These are phyloP conservation scores for Artibeus jamaicensis DNA, from an alignment of 2,797 vertebrate species.

Conservation along the genomic window DNA sequence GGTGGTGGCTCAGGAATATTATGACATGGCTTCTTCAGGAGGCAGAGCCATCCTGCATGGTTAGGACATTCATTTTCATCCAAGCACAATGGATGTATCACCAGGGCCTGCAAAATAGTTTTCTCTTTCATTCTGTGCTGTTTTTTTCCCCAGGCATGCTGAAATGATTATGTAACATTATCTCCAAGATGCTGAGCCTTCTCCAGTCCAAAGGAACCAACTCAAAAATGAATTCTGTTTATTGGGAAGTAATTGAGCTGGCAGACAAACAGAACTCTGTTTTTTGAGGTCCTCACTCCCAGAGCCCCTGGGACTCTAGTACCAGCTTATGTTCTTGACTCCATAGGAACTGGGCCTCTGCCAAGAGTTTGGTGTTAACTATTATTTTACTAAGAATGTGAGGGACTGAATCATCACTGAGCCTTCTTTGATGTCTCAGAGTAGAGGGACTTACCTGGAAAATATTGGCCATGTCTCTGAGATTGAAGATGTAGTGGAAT, in stretches of 20 bases:
- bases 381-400: not conserved
- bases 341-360: not conserved
- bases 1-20: not conserved
- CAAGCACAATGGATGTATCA: not conserved
- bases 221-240: not conserved
- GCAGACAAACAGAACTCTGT: not conserved
- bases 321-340: not conserved
- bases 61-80: not conserved
- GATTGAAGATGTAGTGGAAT: constrained; percentile 97
- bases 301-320: not conserved
- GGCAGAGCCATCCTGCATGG: not conserved
- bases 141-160: not conserved
- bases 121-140: not conserved
- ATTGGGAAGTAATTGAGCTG: not conserved
- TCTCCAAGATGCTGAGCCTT: not conserved
- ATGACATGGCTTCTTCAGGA: not conserved
- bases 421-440: fast-evolving
- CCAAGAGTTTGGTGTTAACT: not conserved
- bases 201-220: not conserved
- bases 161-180: not conserved
- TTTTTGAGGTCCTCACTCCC: not conserved
- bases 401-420: not conserved
- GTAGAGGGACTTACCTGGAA: constrained; percentile 90
- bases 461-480: constrained; percentile 95
- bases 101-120: not conserved